phyloP scores from a whole-genome alignment of 2,797 vertebrate species.

The Sitta carolinensis region DNA sequence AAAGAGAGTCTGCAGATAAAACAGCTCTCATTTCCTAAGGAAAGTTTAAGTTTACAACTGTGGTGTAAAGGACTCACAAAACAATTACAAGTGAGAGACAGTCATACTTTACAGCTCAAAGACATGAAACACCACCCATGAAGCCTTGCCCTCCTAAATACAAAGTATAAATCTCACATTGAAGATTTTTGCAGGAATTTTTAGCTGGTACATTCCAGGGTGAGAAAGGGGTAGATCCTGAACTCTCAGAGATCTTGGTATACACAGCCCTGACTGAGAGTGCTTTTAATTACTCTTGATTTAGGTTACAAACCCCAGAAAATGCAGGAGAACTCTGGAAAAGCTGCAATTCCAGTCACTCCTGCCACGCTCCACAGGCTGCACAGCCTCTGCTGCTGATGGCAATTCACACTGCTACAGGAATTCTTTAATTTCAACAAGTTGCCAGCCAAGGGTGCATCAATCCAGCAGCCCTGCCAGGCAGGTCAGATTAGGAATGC shows the following conservation, averaged over 20 bases:
- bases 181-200: background rate
- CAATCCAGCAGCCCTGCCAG: background rate
- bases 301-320: background rate
- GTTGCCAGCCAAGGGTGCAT: background rate
- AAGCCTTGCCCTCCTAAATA: background rate
- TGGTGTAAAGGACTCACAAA: background rate
- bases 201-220: background rate
- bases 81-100: background rate
- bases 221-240: fast-evolving
- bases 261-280: background rate
- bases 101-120: background rate
- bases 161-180: fast-evolving
- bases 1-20: background rate
- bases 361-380: background rate
- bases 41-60: background rate
- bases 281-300: background rate
- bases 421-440: background rate
- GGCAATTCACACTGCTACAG: fast-evolving
- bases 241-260: background rate
- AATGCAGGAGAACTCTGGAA: background rate
- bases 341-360: background rate
- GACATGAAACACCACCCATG: background rate
- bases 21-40: background rate
- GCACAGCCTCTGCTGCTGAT: background rate
- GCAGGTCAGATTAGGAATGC: background rate